Base-by-base conservation (phyloP, 2,888 invertebrate genomes). In the Lampropteryx suffumata region DNA sequence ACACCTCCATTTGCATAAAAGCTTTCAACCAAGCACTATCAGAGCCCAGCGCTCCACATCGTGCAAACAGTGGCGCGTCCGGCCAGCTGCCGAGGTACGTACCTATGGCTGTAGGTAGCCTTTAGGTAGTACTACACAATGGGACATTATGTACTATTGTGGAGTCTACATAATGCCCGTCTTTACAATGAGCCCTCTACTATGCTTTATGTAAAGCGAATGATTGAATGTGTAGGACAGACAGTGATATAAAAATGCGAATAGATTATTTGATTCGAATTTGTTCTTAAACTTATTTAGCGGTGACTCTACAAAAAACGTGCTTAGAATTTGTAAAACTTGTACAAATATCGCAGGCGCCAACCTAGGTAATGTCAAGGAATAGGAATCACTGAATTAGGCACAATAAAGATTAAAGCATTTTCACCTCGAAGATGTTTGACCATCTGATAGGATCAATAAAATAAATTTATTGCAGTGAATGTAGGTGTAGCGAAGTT, bases 71-170 rank as follows among this genome's bases (percentile, higher is more conserved):
- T 3, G 26, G 27, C 45, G 33, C 53, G 41, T 57, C 60, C 60
- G 62, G 51, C 48, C 52, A 58, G 53, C 53, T 55, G 60, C 33
- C 40, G 12, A n/a, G 10, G 6, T 1, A 17, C 9, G 14, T 9
- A 4, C 33, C 14, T 17, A 17, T 1, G n/a, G n/a, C n/a, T n/a
- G 14, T 33, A 33, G 33, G 24, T 35, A 35, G 10, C 24, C 11
- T 4, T 0, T 32, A 32, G n/a, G 32, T 8, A 3, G 6, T 11
- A n/a, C n/a, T 9, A 14, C 9, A 33, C 33, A 17, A 33, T 4
- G n/a, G 33, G 14, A 33, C 33, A 33, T 13, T 17, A 14, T 2
- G 4, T 32, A 17, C 10, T 12, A 14, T 32, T 17, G 26, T 36
- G 11, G n/a, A 21, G 21, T 21, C 35, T 35, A 28, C 42, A 54